Evolutionary conservation across 1,140 invertebrate species (phyloP).

Genomic region (Heliothis subflexa): DNA sequence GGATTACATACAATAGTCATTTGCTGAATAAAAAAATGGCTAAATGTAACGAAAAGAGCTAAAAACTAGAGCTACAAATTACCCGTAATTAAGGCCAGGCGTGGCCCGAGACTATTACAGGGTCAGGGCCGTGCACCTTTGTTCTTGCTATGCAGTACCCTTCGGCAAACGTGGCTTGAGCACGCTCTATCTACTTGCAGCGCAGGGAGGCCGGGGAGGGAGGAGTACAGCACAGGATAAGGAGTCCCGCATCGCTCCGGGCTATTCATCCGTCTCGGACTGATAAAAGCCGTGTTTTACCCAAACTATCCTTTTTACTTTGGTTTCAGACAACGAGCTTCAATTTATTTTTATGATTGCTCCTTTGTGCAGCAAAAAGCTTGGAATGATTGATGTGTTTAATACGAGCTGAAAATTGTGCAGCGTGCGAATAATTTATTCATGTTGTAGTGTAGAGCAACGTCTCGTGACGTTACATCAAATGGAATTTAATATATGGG

Average conservation of each 20-base stretch:
- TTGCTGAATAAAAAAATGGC: slow-evolving; percentile 9
- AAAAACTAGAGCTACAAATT: slow-evolving; percentile 47
- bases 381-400: slow-evolving; percentile 60
- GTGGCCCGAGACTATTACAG: slow-evolving; percentile 40
- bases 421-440: slow-evolving; percentile 58
- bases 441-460: slow-evolving; percentile 51
- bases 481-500: slow-evolving; percentile 65
- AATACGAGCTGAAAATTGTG: slow-evolving; percentile 60
- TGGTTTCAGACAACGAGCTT: slow-evolving; percentile 50
- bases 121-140: slow-evolving; percentile 52
- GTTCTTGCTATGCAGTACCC: slow-evolving; percentile 42
- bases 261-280: slow-evolving; percentile 55
- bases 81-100: slow-evolving; percentile 43
- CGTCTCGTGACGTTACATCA: slow-evolving; percentile 47
- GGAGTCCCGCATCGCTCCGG: slow-evolving; percentile 48
- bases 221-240: slow-evolving; percentile 40
- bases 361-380: slow-evolving; percentile 29
- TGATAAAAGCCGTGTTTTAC: slow-evolving; percentile 58
- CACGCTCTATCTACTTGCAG: slow-evolving; percentile 44
- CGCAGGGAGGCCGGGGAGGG: slow-evolving; percentile 26
- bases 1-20: not conserved
- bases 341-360: slow-evolving; percentile 58
- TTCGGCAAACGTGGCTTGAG: slow-evolving; percentile 40
- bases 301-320: slow-evolving; percentile 59
- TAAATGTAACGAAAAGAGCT: slow-evolving; percentile 20